Evolutionary conservation across 2,888 invertebrate genomes (phyloP).

Genomic region (Drosophila meridiana): DNA sequence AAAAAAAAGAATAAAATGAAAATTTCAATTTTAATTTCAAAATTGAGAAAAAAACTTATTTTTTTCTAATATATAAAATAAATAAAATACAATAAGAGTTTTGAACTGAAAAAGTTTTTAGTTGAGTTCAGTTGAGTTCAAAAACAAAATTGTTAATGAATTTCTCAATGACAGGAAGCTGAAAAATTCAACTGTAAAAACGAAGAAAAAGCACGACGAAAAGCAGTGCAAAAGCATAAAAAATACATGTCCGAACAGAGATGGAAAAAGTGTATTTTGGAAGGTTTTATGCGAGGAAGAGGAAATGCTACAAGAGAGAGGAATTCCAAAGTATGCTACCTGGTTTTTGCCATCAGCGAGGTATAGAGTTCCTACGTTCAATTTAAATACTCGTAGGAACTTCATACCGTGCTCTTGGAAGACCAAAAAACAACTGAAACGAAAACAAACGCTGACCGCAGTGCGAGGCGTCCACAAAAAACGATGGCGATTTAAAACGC

Average conservation of each 20-base stretch:
- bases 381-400: slow-evolving; percentile 94
- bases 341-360: slow-evolving; percentile 94
- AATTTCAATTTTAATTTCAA: not conserved
- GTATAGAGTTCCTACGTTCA: slow-evolving; percentile 98
- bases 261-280: slow-evolving; percentile 40
- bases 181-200: slow-evolving; percentile 6
- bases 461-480: not conserved
- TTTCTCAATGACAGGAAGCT: slow-evolving; percentile 1
- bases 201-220: slow-evolving; percentile 1
- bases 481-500: slow-evolving; percentile 2
- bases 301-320: slow-evolving; percentile 51
- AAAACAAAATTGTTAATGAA: slow-evolving; percentile 8
- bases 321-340: slow-evolving; percentile 66
- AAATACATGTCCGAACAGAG: slow-evolving; percentile 21
- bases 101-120: not conserved
- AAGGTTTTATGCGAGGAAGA: slow-evolving; percentile 44
- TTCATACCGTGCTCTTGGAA: slow-evolving; percentile 99
- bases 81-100: not conserved
- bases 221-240: slow-evolving; percentile 25
- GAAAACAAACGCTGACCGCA: not conserved
- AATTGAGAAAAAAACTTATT: not conserved
- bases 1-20: not conserved
- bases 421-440: slow-evolving; percentile 87
- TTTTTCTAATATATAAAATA: slow-evolving; percentile 7
- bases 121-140: not conserved